Base-by-base conservation (phyloP, 1,140 invertebrate genomes). In the Bombus haemorrhoidalis region DNA sequence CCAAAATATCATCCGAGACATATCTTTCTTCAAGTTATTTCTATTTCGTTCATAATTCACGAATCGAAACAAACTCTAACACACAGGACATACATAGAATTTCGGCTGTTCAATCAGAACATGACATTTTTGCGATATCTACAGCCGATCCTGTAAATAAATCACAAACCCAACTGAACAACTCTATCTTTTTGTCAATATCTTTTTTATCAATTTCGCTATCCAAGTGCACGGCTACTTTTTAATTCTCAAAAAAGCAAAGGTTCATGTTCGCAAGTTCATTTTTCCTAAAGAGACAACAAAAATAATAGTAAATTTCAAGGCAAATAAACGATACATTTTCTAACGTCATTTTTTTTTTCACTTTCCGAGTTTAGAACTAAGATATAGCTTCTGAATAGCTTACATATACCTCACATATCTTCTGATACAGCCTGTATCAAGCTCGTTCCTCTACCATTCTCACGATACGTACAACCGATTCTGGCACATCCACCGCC, bases 401-500 rank as follows among this genome's bases (percentile, higher is more conserved):
- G 57, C 25, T 12, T 12, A 10, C 57, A 28, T 28, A 59, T 59
- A 59, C 28, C 0, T 62, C 12, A 12, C 59, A 62, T n/a, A 12
- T 13, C 1, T 62, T n/a, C 10, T 62, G 12, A n/a, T 12, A n/a
- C 12, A n/a, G 59, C 25, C 37, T 28, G 76, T 59, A 78, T 18
- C 59, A 32, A 13, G 13, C 53, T 25, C 1, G 37, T 77, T 62
- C 3, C 47, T 8, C 18, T 22, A 39, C 53, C 75, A 28, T n/a
- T 53, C 5, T 47, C 28, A 28, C 13, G 25, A 73, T n/a, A n/a
- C 25, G 28, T 28, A 32, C 28, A 68, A 10, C n/a, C 80, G 81
- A 75, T 83, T 32, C 34, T 22, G 53, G 57, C 34, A 53, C 28
- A 85, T 74, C 69, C 18, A 41, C 59, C 12, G 28, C 66, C 57